phyloP scores from a whole-genome alignment of 2,113 vertebrate species.

The Lasiurus borealis region DNA sequence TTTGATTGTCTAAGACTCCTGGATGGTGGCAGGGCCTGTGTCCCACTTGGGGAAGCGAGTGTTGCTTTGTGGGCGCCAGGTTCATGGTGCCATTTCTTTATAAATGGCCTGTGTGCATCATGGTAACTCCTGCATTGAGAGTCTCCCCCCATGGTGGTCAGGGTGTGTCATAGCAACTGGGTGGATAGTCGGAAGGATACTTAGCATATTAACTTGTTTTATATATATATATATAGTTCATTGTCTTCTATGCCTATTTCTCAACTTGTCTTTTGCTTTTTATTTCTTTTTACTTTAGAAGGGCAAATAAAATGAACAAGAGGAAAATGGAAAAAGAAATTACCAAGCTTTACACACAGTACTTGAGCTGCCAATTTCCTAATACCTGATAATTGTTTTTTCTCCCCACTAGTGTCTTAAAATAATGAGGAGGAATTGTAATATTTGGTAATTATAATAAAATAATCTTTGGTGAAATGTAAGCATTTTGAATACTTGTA shows the following conservation, averaged over 20 bases:
- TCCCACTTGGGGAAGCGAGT: too few relatives aligned
- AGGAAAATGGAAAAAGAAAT: constrained; percentile 19
- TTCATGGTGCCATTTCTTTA: too few relatives aligned
- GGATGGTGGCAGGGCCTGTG: too few relatives aligned
- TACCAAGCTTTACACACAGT: not conserved
- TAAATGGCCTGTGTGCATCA: too few relatives aligned
- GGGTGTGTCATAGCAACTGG: too few relatives aligned
- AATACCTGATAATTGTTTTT: not conserved
- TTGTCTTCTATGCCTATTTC: not conserved
- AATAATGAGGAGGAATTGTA: not conserved
- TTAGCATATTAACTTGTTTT: too few relatives aligned
- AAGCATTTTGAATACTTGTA: constrained; percentile 1
- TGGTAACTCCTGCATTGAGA: too few relatives aligned
- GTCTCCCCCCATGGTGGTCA: too few relatives aligned
- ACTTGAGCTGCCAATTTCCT: not conserved
- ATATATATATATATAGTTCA: too few relatives aligned
- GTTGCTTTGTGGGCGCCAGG: too few relatives aligned
- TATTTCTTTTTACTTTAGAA: not conserved
- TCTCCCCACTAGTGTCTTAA: not conserved
- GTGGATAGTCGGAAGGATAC: too few relatives aligned
- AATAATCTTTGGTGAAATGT: not conserved
- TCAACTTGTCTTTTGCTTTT: not conserved
- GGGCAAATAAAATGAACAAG: constrained; percentile 26
- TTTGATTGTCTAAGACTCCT: too few relatives aligned
- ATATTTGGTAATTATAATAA: not conserved